These are phyloP conservation scores for Ostrea edulis DNA, from an alignment of 1,140 invertebrate genomes.

Conservation along the genomic window DNA sequence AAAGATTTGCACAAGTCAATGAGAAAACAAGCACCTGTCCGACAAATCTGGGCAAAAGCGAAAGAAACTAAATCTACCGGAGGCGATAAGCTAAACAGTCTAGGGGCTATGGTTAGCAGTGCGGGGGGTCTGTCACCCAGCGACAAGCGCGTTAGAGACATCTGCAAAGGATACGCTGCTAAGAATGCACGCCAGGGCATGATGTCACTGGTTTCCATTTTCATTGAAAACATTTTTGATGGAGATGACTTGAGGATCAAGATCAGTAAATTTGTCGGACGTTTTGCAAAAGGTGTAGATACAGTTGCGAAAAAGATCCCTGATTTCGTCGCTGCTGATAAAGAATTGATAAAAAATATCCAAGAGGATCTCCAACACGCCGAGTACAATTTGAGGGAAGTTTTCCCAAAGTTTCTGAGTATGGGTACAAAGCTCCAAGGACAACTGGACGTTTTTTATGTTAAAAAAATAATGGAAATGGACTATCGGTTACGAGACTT, in stretches of 20 bases:
- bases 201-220: slow-evolving; percentile 57
- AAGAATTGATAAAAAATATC: slow-evolving; percentile 62
- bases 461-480: slow-evolving; percentile 66
- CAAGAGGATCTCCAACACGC: slow-evolving; percentile 57
- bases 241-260: slow-evolving; percentile 57
- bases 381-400: slow-evolving; percentile 59
- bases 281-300: slow-evolving; percentile 66
- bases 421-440: slow-evolving; percentile 60
- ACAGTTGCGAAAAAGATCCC: slow-evolving; percentile 66
- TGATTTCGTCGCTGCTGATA: slow-evolving; percentile 69
- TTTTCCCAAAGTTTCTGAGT: slow-evolving; percentile 63
- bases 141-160: slow-evolving; percentile 55
- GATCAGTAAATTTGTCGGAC: slow-evolving; percentile 65
- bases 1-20: slow-evolving; percentile 69
- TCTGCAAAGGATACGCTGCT: slow-evolving; percentile 59
- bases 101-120: slow-evolving; percentile 62
- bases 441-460: slow-evolving; percentile 69
- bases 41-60: slow-evolving; percentile 64
- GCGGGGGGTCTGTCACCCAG: slow-evolving; percentile 53
- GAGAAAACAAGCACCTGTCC: slow-evolving; percentile 64
- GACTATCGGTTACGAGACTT: slow-evolving; percentile 66
- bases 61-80: slow-evolving; percentile 47
- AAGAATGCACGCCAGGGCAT: slow-evolving; percentile 55
- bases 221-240: slow-evolving; percentile 60
- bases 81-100: slow-evolving; percentile 62